Percentiles rank a stretch among this genome's conserved stretches.
Evolutionary conservation across 2,797 vertebrate species (phyloP).

Genomic region (Acridotheres tristis): DNA sequence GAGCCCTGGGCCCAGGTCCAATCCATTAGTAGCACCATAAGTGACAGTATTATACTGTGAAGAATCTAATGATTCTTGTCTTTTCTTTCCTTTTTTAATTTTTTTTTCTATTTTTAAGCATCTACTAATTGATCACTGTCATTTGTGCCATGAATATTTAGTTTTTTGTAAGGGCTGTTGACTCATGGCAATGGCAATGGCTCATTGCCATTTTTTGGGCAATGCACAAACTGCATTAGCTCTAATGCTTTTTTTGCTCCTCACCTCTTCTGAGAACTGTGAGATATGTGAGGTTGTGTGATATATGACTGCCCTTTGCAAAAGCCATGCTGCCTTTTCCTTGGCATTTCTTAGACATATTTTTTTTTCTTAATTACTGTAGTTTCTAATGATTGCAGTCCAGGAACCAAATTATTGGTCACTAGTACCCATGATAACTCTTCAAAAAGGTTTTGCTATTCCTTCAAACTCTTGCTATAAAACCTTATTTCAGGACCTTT

Average conservation of each 20-base stretch:
- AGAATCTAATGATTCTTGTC: background rate
- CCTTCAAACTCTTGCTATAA: background rate
- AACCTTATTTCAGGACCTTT: background rate
- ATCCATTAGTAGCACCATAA: background rate
- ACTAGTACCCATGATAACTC: background rate
- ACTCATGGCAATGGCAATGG: background rate
- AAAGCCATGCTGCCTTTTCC: background rate
- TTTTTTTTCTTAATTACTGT: background rate
- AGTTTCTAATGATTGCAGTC: background rate
- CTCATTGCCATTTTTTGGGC: background rate
- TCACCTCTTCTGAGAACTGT: background rate
- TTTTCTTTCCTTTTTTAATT: background rate
- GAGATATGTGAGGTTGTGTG: background rate
- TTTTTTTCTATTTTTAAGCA: background rate
- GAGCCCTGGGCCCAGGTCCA: background rate
- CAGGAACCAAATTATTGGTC: background rate
- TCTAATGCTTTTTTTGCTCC: background rate
- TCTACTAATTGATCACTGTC: background rate
- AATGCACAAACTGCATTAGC: background rate
- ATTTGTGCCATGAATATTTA: background rate
- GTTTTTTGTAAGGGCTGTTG: background rate
- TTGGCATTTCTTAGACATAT: background rate
- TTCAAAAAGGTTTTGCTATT: background rate
- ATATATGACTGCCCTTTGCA: background rate
- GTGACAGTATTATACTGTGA: background rate